Evolutionary conservation across 2,113 vertebrate species (phyloP).

Genomic region (Cynopterus brachyotis): DNA sequence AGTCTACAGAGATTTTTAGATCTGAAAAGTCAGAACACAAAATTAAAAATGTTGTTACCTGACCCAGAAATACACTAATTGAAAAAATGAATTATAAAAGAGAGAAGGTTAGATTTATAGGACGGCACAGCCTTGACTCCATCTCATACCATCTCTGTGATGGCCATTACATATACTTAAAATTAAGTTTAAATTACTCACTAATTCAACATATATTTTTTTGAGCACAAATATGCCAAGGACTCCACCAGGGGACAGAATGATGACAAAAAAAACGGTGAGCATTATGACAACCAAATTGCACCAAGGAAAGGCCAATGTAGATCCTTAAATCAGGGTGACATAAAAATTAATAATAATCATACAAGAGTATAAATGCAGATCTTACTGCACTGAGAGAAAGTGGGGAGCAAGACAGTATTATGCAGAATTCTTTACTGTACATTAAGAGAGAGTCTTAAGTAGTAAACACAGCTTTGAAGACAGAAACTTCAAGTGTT

Average conservation of each 20-base stretch:
- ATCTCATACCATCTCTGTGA: neutral
- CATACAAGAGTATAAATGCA: neutral
- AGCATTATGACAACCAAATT: neutral
- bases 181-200: neutral
- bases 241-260: neutral
- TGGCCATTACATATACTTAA: neutral
- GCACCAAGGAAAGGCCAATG: neutral
- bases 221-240: neutral
- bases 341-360: neutral
- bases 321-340: neutral
- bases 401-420: neutral
- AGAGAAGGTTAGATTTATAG: neutral
- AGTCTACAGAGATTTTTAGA: neutral
- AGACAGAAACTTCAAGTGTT: neutral
- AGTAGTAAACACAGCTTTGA: neutral
- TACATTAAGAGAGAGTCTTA: neutral
- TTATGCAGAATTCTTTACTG: neutral
- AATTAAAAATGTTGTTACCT: neutral
- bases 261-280: neutral
- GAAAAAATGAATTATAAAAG: no score
- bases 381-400: neutral
- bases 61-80: neutral
- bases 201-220: neutral
- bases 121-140: neutral
- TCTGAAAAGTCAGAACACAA: neutral